A percentile compares a stretch with the other conserved stretches of the same genome.
Evolutionary conservation across 2,888 invertebrate species (phyloP).

Genomic region (Busseola fusca): DNA sequence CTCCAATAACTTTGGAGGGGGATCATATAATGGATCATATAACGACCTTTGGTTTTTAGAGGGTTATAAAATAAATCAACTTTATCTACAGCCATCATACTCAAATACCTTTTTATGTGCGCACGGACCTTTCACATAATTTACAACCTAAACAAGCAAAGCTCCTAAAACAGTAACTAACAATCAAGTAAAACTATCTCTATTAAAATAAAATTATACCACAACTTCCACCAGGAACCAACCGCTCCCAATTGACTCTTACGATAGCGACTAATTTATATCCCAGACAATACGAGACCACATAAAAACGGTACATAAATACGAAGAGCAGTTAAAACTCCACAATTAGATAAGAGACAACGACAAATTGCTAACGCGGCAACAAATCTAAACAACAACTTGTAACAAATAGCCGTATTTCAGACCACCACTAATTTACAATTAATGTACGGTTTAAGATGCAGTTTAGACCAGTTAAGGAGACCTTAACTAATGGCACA

Average conservation of each 20-base stretch:
- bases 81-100: not conserved
- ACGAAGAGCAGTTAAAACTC: conserved; percentile 54
- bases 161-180: conserved; percentile 15
- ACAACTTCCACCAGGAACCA: conserved; percentile 18
- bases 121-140: not conserved
- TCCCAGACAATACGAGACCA: conserved; percentile 51
- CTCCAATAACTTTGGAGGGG: not conserved
- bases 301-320: conserved; percentile 59
- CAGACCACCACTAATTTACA: conserved; percentile 76
- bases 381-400: conserved; percentile 72
- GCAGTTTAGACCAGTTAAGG: conserved; percentile 75
- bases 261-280: conserved; percentile 52
- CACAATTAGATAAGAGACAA: conserved; percentile 59
- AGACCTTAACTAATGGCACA: conserved; percentile 70
- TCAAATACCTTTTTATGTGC: not conserved
- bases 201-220: conserved; percentile 47
- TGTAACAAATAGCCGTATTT: conserved; percentile 75
- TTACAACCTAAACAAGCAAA: conserved; percentile 12
- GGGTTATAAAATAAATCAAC: conserved; percentile 1
- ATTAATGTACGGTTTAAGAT: conserved; percentile 75
- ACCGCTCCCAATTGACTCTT: conserved; percentile 43
- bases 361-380: conserved; percentile 54
- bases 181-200: conserved; percentile 34
- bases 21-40: too few species aligned
- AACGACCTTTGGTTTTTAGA: not conserved